These are phyloP conservation scores for Apotomis turbidana DNA, from an alignment of 2,888 invertebrate genomes.

Conservation along the genomic window DNA sequence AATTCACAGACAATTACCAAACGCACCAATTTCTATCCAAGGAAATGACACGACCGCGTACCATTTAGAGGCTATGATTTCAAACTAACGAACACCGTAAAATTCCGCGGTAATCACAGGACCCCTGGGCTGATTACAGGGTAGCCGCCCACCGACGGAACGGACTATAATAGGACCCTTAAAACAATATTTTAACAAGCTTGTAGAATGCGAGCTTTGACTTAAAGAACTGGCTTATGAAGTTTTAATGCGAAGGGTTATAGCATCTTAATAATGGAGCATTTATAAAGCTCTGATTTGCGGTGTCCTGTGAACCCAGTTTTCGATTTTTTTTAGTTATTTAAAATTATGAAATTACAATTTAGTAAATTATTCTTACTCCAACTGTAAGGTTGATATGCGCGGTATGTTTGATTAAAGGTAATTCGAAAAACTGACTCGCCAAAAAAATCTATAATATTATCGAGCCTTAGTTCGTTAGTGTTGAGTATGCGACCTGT, in stretches of 20 bases:
- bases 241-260: background rate
- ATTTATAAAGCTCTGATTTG: background rate
- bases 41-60: conserved; percentile 39
- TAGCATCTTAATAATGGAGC: too few species aligned
- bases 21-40: conserved; percentile 11
- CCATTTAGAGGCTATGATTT: conserved; percentile 41
- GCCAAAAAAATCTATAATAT: too few species aligned
- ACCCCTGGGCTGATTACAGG: conserved; percentile 43
- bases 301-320: too few species aligned
- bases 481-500: too few species aligned
- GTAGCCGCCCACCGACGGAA: conserved; percentile 43
- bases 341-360: too few species aligned
- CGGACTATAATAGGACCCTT: conserved; percentile 6
- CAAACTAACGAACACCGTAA: conserved; percentile 45
- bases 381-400: too few species aligned
- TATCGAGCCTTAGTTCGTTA: too few species aligned
- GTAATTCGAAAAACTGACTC: too few species aligned
- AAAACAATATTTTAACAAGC: conserved; percentile 23
- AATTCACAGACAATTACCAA: conserved; percentile 31
- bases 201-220: conserved; percentile 14
- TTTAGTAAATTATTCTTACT: too few species aligned
- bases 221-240: background rate
- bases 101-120: conserved; percentile 44
- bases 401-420: too few species aligned
- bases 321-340: too few species aligned